These are phyloP conservation scores for Lissonota sp. DNA, from an alignment of 2,888 invertebrate genomes.

Conservation along the genomic window DNA sequence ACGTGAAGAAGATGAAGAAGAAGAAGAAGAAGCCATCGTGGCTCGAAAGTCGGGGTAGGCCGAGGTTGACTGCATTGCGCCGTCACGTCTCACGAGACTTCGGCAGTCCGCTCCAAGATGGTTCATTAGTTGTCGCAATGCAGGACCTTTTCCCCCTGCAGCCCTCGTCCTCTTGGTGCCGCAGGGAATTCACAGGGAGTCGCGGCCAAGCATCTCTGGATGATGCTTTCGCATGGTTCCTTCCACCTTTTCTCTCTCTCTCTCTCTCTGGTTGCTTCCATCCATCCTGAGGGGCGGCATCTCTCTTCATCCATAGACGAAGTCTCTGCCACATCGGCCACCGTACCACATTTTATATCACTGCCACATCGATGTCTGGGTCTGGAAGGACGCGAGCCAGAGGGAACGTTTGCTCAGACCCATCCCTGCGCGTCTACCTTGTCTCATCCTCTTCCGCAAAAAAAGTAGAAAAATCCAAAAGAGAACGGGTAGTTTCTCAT, in stretches of 20 bases:
- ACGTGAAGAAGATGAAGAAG: conserved; percentile 7
- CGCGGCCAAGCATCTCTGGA: conserved; percentile 44
- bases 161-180: conserved; percentile 53
- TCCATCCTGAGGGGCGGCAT: conserved; percentile 59
- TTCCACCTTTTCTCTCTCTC: conserved; percentile 46
- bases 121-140: conserved; percentile 84
- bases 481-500: conserved; percentile 42
- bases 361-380: conserved; percentile 25
- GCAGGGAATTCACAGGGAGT: conserved; percentile 24
- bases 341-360: conserved; percentile 35
- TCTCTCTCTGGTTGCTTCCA: conserved; percentile 30
- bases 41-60: conserved; percentile 67
- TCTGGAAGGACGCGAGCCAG: conserved; percentile 21
- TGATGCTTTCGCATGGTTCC: conserved; percentile 14
- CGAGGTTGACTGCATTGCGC: conserved; percentile 81
- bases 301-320: conserved; percentile 20
- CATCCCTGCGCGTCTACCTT: conserved; percentile 56
- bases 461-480: not conserved
- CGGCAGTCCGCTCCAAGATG: conserved; percentile 81
- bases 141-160: conserved; percentile 77
- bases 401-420: conserved; percentile 41
- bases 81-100: conserved; percentile 83
- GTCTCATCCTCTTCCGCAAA: conserved; percentile 52
- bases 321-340: conserved; percentile 17
- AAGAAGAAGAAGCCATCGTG: conserved; percentile 32